phyloP scores from a whole-genome alignment of 2,888 invertebrate species.

The Flabesymbios commensalis region DNA sequence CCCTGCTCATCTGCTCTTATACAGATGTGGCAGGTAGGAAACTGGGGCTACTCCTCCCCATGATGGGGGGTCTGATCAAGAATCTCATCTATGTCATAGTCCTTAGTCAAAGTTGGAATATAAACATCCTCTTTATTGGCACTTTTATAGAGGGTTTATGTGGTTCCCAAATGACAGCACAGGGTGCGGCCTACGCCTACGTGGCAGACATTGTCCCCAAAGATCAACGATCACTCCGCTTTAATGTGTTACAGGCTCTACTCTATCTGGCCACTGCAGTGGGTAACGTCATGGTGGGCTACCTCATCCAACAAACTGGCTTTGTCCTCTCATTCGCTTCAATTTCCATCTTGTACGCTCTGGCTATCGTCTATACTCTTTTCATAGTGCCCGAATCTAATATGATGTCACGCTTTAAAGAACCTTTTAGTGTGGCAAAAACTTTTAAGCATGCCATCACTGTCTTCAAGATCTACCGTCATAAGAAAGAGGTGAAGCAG shows the following conservation, averaged over 20 bases:
- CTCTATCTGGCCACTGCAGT: slow-evolving; percentile 3
- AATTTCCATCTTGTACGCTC: background rate
- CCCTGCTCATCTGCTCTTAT: slow-evolving; percentile 7
- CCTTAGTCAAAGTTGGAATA: background rate
- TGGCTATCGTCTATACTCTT: background rate
- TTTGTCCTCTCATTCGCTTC: slow-evolving; percentile 2
- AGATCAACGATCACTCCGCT: slow-evolving; percentile 1
- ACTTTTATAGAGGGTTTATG: slow-evolving; percentile 3
- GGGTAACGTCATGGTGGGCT: slow-evolving; percentile 7
- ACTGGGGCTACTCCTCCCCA: slow-evolving; percentile 9
- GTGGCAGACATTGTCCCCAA: slow-evolving; percentile 6
- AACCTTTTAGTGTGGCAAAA: background rate
- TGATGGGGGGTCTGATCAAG: background rate
- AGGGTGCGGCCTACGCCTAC: slow-evolving; percentile 14
- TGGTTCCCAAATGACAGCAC: slow-evolving; percentile 10
- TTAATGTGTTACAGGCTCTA: slow-evolving; percentile 5
- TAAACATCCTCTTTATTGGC: background rate
- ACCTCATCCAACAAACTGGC: slow-evolving; percentile 1
- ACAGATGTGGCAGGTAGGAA: slow-evolving; percentile 6
- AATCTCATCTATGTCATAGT: background rate
- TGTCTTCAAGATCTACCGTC: background rate
- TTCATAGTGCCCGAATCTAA: background rate
- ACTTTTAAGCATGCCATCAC: slow-evolving; percentile 3
- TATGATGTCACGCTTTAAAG: background rate
- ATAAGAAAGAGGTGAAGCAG: background rate